Conservation (phyloP, 2,113 vertebrate genomes). For the Nycticryphes semicollaris region DNA sequence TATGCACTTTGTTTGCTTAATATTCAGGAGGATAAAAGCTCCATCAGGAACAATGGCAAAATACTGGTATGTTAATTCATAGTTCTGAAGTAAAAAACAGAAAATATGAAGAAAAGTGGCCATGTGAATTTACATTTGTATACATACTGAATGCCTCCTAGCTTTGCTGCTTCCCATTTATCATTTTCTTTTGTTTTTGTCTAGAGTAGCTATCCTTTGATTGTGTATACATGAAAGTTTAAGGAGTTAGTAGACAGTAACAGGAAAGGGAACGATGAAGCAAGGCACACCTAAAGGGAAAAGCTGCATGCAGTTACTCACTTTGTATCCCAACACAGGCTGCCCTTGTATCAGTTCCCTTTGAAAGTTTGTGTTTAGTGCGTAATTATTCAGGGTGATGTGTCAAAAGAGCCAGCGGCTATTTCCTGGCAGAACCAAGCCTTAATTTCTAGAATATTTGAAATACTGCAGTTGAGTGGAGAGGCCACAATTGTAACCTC, state of each 20-base stretch:
- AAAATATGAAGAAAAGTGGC: neutral
- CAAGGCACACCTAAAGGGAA: neutral
- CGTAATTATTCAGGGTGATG: neutral
- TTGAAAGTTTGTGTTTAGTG: neutral
- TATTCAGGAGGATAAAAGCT: neutral
- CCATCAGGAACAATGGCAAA: neutral
- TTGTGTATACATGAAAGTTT: neutral
- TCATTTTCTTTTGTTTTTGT: neutral
- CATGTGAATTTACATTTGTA: neutral
- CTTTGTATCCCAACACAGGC: neutral
- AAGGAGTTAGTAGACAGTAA: neutral
- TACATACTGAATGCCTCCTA: neutral
- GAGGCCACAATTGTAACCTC: neutral
- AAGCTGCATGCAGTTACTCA: neutral
- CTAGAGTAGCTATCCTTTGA: neutral
- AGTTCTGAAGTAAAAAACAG: neutral
- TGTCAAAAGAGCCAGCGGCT: neutral
- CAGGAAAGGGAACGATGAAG: neutral
- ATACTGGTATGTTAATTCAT: neutral
- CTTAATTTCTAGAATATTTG: constrained; percentile 56
- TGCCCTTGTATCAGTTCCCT: neutral
- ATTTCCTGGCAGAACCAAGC: neutral
- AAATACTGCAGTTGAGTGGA: constrained; percentile 26
- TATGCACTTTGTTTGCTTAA: neutral
- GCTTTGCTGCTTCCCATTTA: neutral